phyloP scores from a whole-genome alignment of 1,140 invertebrate genomes.

The Eueides isabella region DNA sequence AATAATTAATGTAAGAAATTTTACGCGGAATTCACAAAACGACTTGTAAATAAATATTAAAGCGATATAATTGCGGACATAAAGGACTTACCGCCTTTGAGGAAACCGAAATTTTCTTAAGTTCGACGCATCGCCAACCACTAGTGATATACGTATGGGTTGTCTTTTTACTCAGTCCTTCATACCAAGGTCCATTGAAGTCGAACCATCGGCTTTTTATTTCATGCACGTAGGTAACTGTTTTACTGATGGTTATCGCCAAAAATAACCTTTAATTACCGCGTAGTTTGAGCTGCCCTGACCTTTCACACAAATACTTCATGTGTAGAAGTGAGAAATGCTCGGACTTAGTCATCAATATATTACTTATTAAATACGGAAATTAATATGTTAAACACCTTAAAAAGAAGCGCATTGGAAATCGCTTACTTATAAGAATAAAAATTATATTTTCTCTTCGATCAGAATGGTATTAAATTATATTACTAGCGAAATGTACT shows the following conservation, averaged over 20 bases:
- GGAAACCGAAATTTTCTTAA: slow-evolving; percentile 38
- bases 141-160: slow-evolving; percentile 47
- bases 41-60: slow-evolving; percentile 36
- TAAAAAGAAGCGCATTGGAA: slow-evolving; percentile 14
- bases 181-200: slow-evolving; percentile 59
- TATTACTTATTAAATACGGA: slow-evolving; percentile 30
- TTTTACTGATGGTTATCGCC: slow-evolving; percentile 79
- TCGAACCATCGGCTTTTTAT: slow-evolving; percentile 67
- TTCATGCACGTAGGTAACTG: slow-evolving; percentile 70
- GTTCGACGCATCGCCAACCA: slow-evolving; percentile 34
- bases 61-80: slow-evolving; percentile 36
- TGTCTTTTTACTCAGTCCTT: slow-evolving; percentile 58
- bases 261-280: slow-evolving; percentile 82
- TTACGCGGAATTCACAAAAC: slow-evolving; percentile 30
- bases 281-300: slow-evolving; percentile 76
- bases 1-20: slow-evolving; percentile 33
- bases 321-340: slow-evolving; percentile 57
- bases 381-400: slow-evolving; percentile 28
- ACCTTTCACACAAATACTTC: slow-evolving; percentile 72
- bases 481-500: no score
- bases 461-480: no score
- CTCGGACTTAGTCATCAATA: slow-evolving; percentile 50
- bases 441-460: no score
- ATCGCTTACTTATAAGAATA: background rate
- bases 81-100: slow-evolving; percentile 32